Conservation (phyloP, 2,888 invertebrate genomes). For the Heliconius charithonia region DNA sequence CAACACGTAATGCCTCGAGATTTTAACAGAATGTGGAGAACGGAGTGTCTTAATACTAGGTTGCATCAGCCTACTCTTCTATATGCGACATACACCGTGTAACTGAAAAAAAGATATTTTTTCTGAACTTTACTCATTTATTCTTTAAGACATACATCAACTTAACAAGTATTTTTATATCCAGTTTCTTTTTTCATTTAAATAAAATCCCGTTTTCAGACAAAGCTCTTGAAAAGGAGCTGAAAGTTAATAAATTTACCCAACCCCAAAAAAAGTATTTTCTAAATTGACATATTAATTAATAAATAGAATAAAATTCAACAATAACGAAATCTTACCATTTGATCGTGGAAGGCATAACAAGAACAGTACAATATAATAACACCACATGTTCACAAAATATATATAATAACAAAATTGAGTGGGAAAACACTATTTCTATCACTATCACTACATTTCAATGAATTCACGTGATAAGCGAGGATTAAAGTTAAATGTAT, state of each 20-base stretch:
- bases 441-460: constrained; percentile 52
- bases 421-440: constrained; percentile 41
- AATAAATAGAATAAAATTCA: not conserved
- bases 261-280: not conserved
- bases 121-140: not conserved
- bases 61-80: too few relatives aligned
- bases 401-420: constrained; percentile 35
- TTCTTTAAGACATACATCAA: not conserved
- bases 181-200: not conserved
- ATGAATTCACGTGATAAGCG: constrained; percentile 27
- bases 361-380: constrained; percentile 49
- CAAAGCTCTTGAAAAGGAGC: not conserved
- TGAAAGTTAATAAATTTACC: not conserved
- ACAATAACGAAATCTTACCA: constrained; percentile 52
- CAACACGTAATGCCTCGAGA: too few relatives aligned
- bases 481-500: constrained; percentile 31
- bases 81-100: too few relatives aligned
- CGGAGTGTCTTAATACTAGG: too few relatives aligned
- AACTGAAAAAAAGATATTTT: not conserved
- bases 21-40: too few relatives aligned
- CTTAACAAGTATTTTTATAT: not conserved
- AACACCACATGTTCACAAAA: constrained; percentile 53
- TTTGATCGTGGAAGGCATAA: constrained; percentile 48
- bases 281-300: not conserved
- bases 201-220: not conserved